Conservation (phyloP, 2,888 invertebrate species). For the Philopedon plagiatum region DNA sequence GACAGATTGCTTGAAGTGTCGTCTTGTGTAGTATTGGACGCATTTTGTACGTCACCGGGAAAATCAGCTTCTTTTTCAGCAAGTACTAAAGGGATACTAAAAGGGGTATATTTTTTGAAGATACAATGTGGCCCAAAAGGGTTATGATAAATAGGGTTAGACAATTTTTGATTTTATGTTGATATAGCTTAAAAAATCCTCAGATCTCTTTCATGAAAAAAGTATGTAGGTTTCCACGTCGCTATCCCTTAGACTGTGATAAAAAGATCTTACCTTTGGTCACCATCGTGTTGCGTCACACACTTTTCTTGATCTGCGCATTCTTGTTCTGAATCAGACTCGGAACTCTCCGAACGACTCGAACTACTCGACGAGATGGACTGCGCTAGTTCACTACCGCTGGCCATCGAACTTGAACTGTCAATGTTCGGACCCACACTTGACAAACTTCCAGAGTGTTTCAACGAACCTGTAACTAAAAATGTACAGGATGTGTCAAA, state of each 20-base stretch:
- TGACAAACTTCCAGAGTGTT: constrained; percentile 75
- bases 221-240: too few relatives aligned
- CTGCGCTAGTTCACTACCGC: constrained; percentile 60
- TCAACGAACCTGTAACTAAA: constrained; percentile 45
- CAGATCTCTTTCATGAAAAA: too few relatives aligned
- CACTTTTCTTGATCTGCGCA: constrained; percentile 24
- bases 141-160: too few relatives aligned
- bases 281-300: constrained; percentile 25
- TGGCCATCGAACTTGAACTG: constrained; percentile 68
- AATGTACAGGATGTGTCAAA: neutral
- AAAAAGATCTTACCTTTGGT: constrained; percentile 42
- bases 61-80: neutral
- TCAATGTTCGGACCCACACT: constrained; percentile 81
- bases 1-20: constrained; percentile 56
- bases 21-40: constrained; percentile 58
- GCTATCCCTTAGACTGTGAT: too few relatives aligned
- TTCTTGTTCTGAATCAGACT: constrained; percentile 52
- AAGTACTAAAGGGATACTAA: neutral
- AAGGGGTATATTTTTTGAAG: too few relatives aligned
- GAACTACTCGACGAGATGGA: constrained; percentile 41
- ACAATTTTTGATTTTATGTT: too few relatives aligned
- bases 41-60: neutral
- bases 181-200: too few relatives aligned
- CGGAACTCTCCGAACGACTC: constrained; percentile 51
- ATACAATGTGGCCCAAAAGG: too few relatives aligned